Evolutionary conservation across 1,140 invertebrate genomes (phyloP).

Genomic region (Tetragonula clypearis): DNA sequence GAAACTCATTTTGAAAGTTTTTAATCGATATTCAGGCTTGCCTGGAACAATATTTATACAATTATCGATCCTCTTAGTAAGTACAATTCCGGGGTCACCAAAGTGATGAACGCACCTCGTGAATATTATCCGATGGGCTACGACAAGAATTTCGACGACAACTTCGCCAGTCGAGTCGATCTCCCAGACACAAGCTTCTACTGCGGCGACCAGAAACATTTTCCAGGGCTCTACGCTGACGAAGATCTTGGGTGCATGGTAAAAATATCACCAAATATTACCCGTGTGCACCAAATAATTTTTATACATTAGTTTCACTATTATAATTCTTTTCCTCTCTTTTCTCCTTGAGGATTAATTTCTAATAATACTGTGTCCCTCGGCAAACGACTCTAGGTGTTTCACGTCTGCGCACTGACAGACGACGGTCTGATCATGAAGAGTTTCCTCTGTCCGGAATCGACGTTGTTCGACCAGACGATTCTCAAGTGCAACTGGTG

Average conservation of each 20-base stretch:
- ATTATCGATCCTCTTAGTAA: conserved; percentile 57
- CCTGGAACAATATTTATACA: background rate
- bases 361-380: conserved; percentile 25
- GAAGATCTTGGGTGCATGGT: conserved; percentile 96
- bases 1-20: too few relatives aligned
- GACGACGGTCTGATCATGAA: conserved; percentile 94
- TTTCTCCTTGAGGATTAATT: too few relatives aligned
- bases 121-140: conserved; percentile 94
- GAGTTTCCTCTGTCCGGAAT: conserved; percentile 93
- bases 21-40: too few relatives aligned
- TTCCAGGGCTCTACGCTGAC: conserved; percentile 94
- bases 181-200: conserved; percentile 93
- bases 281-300: background rate
- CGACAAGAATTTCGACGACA: conserved; percentile 93
- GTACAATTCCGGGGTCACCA: conserved; percentile 80
- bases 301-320: background rate
- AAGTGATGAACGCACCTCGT: conserved; percentile 94
- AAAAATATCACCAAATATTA: conserved; percentile 24
- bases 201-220: conserved; percentile 94
- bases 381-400: conserved; percentile 85
- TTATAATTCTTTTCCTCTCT: too few relatives aligned
- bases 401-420: conserved; percentile 94
- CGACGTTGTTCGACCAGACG: conserved; percentile 93
- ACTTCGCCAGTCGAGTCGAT: conserved; percentile 91
- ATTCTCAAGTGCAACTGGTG: conserved; percentile 96